These are phyloP conservation scores for Rhinoderma darwinii DNA, from an alignment of 2,113 vertebrate species.

Conservation along the genomic window DNA sequence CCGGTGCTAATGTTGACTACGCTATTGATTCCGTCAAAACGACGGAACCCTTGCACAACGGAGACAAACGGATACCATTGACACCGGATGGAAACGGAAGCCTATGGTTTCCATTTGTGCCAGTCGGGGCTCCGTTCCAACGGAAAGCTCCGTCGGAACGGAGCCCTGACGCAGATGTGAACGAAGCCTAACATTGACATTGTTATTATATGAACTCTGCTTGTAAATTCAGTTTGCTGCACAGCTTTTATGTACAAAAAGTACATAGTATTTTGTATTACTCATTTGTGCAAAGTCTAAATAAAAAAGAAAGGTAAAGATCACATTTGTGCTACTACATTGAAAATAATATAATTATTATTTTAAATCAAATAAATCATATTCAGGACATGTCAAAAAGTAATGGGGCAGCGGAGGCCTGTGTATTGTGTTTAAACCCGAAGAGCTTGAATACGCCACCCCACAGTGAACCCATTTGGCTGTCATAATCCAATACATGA, in stretches of 20 bases:
- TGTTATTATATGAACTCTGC: no score
- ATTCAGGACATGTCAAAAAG: neutral
- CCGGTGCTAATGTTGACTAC: no score
- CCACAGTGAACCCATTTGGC: slow-evolving; percentile 9
- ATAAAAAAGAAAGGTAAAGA: neutral
- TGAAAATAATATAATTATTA: slow-evolving; percentile 25
- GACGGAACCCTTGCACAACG: no score
- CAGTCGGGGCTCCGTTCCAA: no score
- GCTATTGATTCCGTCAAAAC: no score
- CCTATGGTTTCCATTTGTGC: no score
- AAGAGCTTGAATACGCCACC: slow-evolving; percentile 15
- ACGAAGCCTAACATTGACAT: no score
- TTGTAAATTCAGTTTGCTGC: neutral
- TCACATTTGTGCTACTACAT: neutral
- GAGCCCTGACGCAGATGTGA: no score
- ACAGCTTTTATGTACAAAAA: neutral
- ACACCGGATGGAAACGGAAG: no score
- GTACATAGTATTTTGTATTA: neutral
- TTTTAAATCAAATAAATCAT: slow-evolving; percentile 24
- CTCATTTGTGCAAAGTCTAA: neutral
- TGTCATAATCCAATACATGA: slow-evolving; percentile 33
- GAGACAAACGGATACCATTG: no score
- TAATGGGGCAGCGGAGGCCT: slow-evolving; percentile 8
- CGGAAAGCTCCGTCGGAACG: no score
- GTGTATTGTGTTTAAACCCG: neutral